phyloP scores from a whole-genome alignment of 2,797 vertebrate genomes.

The Pangasius mekongensis region DNA sequence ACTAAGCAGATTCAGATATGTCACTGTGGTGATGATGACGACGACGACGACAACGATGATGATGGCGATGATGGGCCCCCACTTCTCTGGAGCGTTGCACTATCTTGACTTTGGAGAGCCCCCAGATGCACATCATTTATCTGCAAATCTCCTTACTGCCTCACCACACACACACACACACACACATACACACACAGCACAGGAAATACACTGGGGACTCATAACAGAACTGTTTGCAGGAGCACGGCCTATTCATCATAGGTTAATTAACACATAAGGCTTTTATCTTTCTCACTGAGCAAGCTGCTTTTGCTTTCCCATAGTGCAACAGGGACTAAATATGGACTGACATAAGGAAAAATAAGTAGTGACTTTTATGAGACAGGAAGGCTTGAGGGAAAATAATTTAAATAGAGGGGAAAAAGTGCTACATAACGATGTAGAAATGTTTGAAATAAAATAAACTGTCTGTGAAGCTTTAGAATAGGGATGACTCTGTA shows the following conservation, averaged over 20 bases:
- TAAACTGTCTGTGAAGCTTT: constrained; percentile 9
- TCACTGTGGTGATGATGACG: constrained; percentile 61
- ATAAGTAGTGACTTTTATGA: constrained; percentile 31
- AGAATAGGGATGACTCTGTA: background rate
- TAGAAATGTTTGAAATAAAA: constrained; percentile 21
- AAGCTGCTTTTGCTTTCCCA: constrained; percentile 28
- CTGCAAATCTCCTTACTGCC: constrained; percentile 36
- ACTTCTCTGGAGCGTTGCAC: constrained; percentile 53
- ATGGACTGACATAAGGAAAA: constrained; percentile 23
- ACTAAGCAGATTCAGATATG: constrained; percentile 86
- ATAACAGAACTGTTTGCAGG: constrained; percentile 72
- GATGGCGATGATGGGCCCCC: constrained; percentile 38
- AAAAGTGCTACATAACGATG: background rate
- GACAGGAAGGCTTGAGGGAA: constrained; percentile 12
- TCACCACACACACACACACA: constrained; percentile 36
- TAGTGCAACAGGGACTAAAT: constrained; percentile 26
- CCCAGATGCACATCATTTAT: constrained; percentile 51
- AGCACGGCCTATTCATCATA: constrained; percentile 75
- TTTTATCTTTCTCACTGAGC: constrained; percentile 60
- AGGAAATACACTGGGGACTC: constrained; percentile 68
- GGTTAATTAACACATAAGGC: constrained; percentile 76
- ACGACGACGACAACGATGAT: background rate
- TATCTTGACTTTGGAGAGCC: constrained; percentile 50
- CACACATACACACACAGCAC: constrained; percentile 40
- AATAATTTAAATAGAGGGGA: background rate